phyloP scores from a whole-genome alignment of 2,797 vertebrate species.

The Columba guinea region DNA sequence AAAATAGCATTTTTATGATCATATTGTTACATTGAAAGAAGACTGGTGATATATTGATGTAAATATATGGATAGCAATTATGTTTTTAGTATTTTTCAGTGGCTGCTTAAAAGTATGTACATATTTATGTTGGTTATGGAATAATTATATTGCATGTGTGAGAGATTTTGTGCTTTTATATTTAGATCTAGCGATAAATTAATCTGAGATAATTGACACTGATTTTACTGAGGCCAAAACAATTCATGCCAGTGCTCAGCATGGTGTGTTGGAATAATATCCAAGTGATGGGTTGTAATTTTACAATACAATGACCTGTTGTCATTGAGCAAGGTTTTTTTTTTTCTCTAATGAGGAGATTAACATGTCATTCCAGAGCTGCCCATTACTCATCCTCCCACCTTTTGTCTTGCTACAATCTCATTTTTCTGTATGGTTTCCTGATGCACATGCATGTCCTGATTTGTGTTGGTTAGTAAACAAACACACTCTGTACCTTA shows the following conservation, averaged over 20 bases:
- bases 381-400: background rate
- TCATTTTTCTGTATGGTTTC: background rate
- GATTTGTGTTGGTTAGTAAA: background rate
- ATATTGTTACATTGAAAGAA: background rate
- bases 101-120: background rate
- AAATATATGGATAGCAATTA: background rate
- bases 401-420: background rate
- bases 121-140: background rate
- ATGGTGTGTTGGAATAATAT: background rate
- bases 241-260: background rate
- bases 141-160: background rate
- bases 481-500: background rate
- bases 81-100: background rate
- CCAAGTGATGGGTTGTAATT: background rate
- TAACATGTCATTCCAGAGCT: background rate
- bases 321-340: background rate
- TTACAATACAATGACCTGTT: background rate
- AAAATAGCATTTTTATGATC: background rate
- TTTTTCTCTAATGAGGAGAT: background rate
- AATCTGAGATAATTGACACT: background rate
- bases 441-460: background rate
- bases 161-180: background rate
- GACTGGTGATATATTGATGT: background rate
- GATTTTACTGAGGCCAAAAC: constrained; percentile 9
- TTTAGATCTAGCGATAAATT: background rate